A percentile compares a stretch with the other conserved stretches of the same genome.
Conservation (phyloP, 2,113 vertebrate genomes). For the Ammodramus savannarum region DNA sequence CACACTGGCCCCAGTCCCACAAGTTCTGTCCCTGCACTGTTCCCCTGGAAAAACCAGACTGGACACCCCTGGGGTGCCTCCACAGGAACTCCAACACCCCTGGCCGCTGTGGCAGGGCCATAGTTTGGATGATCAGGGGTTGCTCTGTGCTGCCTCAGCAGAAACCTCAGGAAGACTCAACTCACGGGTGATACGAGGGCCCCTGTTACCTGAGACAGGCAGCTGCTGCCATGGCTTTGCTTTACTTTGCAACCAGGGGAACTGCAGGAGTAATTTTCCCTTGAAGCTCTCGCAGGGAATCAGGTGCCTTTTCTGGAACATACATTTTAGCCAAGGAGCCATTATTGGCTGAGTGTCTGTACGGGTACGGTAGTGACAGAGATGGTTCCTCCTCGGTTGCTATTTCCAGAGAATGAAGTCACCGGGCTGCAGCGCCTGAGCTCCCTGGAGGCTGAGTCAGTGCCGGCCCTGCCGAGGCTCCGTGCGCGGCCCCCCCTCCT, state of each 20-base stretch:
- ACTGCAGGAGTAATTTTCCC: background rate
- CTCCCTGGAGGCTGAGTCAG: constrained; percentile 25
- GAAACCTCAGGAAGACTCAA: background rate
- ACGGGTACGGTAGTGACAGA: background rate
- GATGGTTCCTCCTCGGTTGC: background rate
- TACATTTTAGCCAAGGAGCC: background rate
- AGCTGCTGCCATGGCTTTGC: background rate
- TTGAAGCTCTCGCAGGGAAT: background rate
- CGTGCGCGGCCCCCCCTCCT: rapidly evolving
- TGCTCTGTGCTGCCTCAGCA: background rate
- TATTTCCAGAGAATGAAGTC: constrained; percentile 69
- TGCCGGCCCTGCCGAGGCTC: background rate
- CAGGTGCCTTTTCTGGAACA: background rate
- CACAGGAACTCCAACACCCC: background rate
- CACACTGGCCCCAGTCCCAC: rapidly evolving
- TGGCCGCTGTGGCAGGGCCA: background rate
- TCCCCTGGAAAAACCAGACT: background rate
- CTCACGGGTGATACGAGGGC: background rate
- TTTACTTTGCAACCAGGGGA: background rate
- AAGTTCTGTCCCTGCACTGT: too few relatives aligned
- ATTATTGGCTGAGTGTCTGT: background rate
- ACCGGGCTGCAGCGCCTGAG: background rate
- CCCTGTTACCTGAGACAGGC: background rate
- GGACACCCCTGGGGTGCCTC: background rate
- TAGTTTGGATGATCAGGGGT: rapidly evolving